Percentiles rank a stretch among this genome's conserved stretches.
Evolutionary conservation across 2,888 invertebrate species (phyloP).

Genomic region (Acrocyrtus sp.): DNA sequence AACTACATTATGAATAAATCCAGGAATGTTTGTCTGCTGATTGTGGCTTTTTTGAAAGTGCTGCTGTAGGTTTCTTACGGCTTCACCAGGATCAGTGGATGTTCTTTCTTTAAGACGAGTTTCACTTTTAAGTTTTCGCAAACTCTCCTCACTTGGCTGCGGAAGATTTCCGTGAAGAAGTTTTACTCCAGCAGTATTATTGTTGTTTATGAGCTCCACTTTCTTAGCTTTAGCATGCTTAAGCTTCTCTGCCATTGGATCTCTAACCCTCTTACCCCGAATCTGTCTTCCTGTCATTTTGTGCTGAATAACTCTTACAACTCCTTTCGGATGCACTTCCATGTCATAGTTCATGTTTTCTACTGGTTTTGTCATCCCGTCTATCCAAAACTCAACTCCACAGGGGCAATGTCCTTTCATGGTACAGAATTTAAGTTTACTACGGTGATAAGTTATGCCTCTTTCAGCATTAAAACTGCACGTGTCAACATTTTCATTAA

Average conservation of each 20-base stretch:
- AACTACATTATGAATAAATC: not conserved
- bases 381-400: not conserved
- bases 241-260: not conserved
- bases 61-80: not conserved
- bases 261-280: not conserved
- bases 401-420: not conserved
- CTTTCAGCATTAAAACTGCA: not conserved
- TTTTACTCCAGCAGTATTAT: too few species aligned
- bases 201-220: too few species aligned
- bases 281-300: not conserved
- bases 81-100: not conserved
- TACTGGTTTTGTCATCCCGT: not conserved
- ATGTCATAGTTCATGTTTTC: not conserved
- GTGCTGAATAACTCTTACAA: not conserved
- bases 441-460: too few species aligned
- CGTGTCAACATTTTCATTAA: not conserved
- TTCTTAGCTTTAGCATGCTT: too few species aligned
- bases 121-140: not conserved
- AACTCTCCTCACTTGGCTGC: not conserved
- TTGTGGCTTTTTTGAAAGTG: not conserved
- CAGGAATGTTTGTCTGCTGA: not conserved
- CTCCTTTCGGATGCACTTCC: not conserved
- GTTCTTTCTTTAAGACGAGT: not conserved
- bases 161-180: not conserved
- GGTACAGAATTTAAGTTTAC: not conserved